A percentile compares a stretch with the other conserved stretches of the same genome.
Evolutionary conservation across 2,113 vertebrate genomes (phyloP).

Genomic region (Hippotragus niger): DNA sequence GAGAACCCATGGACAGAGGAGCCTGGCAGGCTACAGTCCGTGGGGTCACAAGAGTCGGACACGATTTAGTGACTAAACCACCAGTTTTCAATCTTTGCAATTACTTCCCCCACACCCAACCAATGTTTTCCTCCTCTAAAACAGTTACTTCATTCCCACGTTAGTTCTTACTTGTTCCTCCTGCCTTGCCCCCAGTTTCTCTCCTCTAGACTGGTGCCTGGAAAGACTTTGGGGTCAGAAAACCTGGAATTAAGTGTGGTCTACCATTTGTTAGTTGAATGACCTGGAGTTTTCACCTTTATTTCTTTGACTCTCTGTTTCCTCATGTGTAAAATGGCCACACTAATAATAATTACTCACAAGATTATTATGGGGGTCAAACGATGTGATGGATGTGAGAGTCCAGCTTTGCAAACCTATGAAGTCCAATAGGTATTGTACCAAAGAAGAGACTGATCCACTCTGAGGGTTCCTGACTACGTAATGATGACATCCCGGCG

Average conservation of each 20-base stretch:
- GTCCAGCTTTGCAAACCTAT: neutral
- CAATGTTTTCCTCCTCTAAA: neutral
- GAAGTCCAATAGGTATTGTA: fast-evolving
- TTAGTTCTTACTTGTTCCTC: neutral
- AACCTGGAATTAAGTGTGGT: neutral
- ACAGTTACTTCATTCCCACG: neutral
- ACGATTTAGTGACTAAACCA: neutral
- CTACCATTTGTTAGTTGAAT: neutral
- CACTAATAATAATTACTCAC: neutral
- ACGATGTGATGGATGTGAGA: no score
- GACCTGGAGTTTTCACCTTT: neutral
- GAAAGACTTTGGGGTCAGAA: neutral
- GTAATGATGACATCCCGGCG: neutral
- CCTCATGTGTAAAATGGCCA: neutral
- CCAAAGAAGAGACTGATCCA: neutral
- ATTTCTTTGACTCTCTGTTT: neutral
- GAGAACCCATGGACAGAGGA: neutral
- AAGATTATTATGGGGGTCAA: neutral
- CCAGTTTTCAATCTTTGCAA: neutral
- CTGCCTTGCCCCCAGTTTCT: neutral
- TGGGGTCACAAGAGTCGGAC: neutral
- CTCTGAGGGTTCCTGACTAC: neutral
- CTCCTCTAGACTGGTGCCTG: neutral
- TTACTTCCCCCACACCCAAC: neutral
- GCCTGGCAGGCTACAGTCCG: fast-evolving